These are phyloP conservation scores for Zelostemma sp. DNA, from an alignment of 1,140 invertebrate genomes.

Conservation along the genomic window DNA sequence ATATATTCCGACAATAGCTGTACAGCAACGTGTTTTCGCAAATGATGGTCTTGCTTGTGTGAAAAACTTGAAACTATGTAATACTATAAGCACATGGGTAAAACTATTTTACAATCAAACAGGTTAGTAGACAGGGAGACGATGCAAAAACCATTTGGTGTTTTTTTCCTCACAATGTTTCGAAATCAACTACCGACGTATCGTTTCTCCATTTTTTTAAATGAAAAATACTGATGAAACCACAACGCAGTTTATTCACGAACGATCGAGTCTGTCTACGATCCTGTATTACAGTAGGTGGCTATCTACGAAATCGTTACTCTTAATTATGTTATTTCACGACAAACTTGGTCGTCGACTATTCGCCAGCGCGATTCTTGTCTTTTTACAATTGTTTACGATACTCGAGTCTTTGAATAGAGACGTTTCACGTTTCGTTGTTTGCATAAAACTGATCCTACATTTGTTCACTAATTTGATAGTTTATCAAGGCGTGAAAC, in stretches of 20 bases:
- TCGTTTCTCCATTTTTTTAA: no score
- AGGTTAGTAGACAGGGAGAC: constrained; percentile 36
- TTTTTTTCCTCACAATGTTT: no score
- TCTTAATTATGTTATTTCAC: constrained; percentile 53
- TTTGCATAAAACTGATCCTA: neutral
- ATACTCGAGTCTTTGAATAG: constrained; percentile 25
- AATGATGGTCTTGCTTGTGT: constrained; percentile 46
- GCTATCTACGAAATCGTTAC: constrained; percentile 45
- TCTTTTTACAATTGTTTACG: constrained; percentile 61
- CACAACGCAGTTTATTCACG: no score
- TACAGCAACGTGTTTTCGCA: constrained; percentile 56
- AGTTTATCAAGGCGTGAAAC: neutral
- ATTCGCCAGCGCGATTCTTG: constrained; percentile 49
- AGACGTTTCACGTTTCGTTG: neutral
- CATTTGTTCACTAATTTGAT: neutral
- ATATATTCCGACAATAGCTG: constrained; percentile 56
- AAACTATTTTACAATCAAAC: constrained; percentile 63
- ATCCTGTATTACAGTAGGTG: constrained; percentile 40
- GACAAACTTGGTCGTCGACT: constrained; percentile 60
- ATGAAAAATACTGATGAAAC: neutral
- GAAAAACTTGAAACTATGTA: constrained; percentile 64
- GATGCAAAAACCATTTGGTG: constrained; percentile 8
- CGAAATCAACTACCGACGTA: no score
- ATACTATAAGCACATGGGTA: constrained; percentile 66
- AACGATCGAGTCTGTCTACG: constrained; percentile 2